Base-by-base conservation (phyloP, 2,113 vertebrate genomes). In the Aplodontia rufa region DNA sequence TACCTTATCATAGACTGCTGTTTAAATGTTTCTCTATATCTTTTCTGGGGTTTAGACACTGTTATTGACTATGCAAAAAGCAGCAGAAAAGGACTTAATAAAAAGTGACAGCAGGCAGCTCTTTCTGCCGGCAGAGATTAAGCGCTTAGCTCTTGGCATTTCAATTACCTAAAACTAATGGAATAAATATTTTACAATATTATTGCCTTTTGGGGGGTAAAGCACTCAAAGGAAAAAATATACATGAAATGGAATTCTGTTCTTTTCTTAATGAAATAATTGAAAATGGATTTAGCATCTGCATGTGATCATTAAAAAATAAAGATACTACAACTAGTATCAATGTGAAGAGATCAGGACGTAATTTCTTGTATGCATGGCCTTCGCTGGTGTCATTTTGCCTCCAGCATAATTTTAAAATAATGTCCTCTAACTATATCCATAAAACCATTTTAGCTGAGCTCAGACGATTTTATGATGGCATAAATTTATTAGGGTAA, bases 91-190 rank as follows among this genome's bases (percentile, higher is more conserved):
- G 97, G 98, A 98, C 98, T 98, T 98, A 99, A 99, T 99, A 98
- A 98, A 98, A 99, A 98, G 98, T 98, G 99, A 98, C 98, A 98
- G 98, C 97, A 98, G 97, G 98, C 98, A 98, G 98, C 98, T 98
- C 98, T 98, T 97, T 94, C 98, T 98, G 98, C 97, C 96, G 94
- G 97, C 96, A 98, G 98, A 98, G 98, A 98, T 99, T 98, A 99
- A 99, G 98, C 69, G 87, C 94, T 97, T 96, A 98, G 97, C 97
- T 97, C 96, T 98, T 98, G 98, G 98, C 98, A 98, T 99, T 98
- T 98, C 98, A 99, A 98, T 99, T 98, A 98, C 98, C 94, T 98
- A 98, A 98, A 98, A 98, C 97, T 98, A 99, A 98, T 98, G 97
- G 98, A 98, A 98, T 98, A 98, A 98, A 98, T 98, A 98, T 98